Base-by-base conservation (phyloP, 2,797 vertebrate genomes). In the Acanthurus tractus region DNA sequence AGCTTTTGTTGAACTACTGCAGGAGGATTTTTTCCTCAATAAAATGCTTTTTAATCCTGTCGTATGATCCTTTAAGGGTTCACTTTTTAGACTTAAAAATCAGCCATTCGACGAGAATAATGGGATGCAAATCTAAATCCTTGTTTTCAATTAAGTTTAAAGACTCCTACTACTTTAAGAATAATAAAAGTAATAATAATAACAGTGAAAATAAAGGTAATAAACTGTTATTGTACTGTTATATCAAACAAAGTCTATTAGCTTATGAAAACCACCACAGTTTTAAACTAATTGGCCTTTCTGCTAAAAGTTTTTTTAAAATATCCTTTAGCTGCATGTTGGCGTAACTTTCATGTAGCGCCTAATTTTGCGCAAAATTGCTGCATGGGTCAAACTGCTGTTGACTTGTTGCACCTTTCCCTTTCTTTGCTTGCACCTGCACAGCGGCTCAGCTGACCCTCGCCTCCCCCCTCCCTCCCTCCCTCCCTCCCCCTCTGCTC, bases 391-490 rank as follows among this genome's bases (percentile, higher is more conserved):
- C 73, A 64, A 63, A 61, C 62, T 56, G 67, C 42, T 79, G 67
- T 68, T 68, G 62, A 82, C 77, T 71, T 78, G 76, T 82, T 77
- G 57, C 71, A 63, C 63, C 44, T 76, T 40, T 44, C 50, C 52
- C 34, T 45, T 64, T 5, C 55, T 64, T 6, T 61, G 66, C 56
- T 68, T 36, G 29, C 42, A 45, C 52, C 73, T 70, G 45, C 23
- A 17, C 36, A 29, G 23, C 53, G 29, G 25, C 42, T 55, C 38
- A 6, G 12, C 84, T 87, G 90, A 86, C 76, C 56, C 46, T 57
- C 48, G 55, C 49, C 70, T 64, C 48, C 18, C 25, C 14, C 10
- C 22, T 5, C 46, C 23, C 5, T 2, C 2, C 48, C 18, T 3
- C 14, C 10, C 22, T 5, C 46, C 23, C 5, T 2, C 2, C 52